Conservation (phyloP, 2,888 invertebrate species). For the Caenorhabditis afra region DNA sequence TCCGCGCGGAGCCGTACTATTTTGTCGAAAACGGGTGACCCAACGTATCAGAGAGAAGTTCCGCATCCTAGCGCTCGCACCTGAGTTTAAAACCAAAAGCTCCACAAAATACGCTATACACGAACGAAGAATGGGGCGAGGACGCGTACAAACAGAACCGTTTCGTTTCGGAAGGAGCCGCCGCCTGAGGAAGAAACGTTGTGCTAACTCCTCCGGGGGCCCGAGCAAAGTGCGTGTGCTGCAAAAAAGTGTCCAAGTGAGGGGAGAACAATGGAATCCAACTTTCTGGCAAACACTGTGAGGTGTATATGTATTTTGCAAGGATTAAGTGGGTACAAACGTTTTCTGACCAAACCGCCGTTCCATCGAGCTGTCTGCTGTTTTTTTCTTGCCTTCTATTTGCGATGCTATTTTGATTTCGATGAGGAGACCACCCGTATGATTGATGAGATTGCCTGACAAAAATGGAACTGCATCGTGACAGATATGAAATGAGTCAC, state of each 20-base stretch:
- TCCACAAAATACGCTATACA: slow-evolving; percentile 59
- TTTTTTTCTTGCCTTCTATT: slow-evolving; percentile 21
- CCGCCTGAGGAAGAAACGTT: slow-evolving; percentile 23
- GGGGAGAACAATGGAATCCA: slow-evolving; percentile 41
- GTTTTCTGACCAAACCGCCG: slow-evolving; percentile 10
- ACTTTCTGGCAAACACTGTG: slow-evolving; percentile 51
- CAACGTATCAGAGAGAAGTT: slow-evolving; percentile 51
- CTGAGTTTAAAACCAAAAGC: slow-evolving; percentile 53
- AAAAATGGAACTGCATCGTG: slow-evolving; percentile 41
- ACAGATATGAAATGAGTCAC: slow-evolving; percentile 30
- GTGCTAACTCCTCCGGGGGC: slow-evolving; percentile 3
- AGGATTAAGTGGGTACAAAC: slow-evolving; percentile 48
- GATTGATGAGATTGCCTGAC: slow-evolving; percentile 26
- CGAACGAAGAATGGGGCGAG: too few species aligned
- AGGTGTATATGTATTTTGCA: slow-evolving; percentile 28
- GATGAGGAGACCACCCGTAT: slow-evolving; percentile 49
- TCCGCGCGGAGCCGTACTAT: slow-evolving; percentile 57
- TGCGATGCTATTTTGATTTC: slow-evolving; percentile 45
- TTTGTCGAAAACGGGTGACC: slow-evolving; percentile 39
- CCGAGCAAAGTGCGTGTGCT: slow-evolving; percentile 32
- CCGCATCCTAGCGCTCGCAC: slow-evolving; percentile 36
- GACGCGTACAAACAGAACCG: slow-evolving; percentile 50
- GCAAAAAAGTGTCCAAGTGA: slow-evolving; percentile 32
- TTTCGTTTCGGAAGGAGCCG: slow-evolving; percentile 33
- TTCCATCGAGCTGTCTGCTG: not conserved